phyloP scores from a whole-genome alignment of 2,888 invertebrate species.

The Chironomus riparius region DNA sequence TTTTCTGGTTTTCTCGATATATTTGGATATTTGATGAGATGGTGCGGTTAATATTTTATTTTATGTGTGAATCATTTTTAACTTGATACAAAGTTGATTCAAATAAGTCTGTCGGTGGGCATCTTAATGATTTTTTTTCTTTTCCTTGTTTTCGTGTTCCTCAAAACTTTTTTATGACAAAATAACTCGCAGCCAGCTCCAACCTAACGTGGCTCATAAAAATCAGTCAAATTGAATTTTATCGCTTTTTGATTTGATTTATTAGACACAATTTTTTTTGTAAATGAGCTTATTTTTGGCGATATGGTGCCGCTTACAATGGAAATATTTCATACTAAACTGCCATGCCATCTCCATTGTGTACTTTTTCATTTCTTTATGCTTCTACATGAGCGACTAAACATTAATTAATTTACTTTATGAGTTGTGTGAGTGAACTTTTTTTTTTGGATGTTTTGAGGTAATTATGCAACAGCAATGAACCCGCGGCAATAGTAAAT shows the following conservation, averaged over 20 bases:
- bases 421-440: too few relatives aligned
- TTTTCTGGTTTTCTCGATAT: background rate
- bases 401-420: too few relatives aligned
- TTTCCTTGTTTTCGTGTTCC: background rate
- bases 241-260: constrained; percentile 26
- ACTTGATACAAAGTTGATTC: constrained; percentile 9
- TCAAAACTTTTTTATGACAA: background rate
- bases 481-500: background rate
- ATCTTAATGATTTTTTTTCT: constrained; percentile 11
- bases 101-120: too few relatives aligned
- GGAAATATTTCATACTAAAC: too few relatives aligned
- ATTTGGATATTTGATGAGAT: background rate
- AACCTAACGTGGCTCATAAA: constrained; percentile 12
- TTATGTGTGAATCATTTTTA: background rate
- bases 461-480: constrained; percentile 8
- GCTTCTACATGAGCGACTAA: too few relatives aligned
- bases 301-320: background rate
- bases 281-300: background rate
- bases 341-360: too few relatives aligned
- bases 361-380: too few relatives aligned
- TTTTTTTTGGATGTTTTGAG: too few relatives aligned
- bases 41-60: background rate
- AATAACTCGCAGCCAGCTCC: background rate
- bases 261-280: constrained; percentile 1
- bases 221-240: constrained; percentile 27